Conservation (phyloP, 2,797 vertebrate species). For the Peromyscus aztecus region DNA sequence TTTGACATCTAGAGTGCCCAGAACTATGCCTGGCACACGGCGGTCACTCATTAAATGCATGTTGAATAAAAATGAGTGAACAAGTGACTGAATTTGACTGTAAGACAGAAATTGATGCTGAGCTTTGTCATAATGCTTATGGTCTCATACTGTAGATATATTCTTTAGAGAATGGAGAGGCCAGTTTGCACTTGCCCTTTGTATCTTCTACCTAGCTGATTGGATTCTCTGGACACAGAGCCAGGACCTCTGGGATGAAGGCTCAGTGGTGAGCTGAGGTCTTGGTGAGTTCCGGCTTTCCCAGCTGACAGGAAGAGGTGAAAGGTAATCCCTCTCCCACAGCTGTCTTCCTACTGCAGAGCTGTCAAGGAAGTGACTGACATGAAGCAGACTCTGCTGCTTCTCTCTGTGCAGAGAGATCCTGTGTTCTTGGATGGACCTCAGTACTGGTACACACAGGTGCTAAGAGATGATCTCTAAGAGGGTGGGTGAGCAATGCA, state of each 20-base stretch:
- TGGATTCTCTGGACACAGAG: background rate
- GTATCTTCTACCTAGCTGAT: background rate
- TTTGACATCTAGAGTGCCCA: background rate
- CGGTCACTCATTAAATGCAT: background rate
- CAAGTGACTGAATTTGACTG: background rate
- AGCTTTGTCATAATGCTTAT: background rate
- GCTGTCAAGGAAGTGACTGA: constrained; percentile 63
- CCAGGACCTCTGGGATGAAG: background rate
- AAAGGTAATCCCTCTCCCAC: constrained; percentile 25
- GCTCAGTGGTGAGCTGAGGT: background rate
- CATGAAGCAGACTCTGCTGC: constrained; percentile 54
- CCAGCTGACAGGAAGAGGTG: constrained; percentile 24
- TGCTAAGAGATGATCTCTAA: background rate
- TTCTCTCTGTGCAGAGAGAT: constrained; percentile 50
- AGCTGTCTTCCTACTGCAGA: background rate
- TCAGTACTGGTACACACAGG: background rate
- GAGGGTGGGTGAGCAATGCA: fast-evolving
- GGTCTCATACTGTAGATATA: background rate
- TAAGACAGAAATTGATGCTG: background rate
- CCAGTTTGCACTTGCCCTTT: background rate
- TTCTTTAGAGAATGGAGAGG: background rate
- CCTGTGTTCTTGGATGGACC: background rate
- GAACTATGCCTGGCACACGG: background rate
- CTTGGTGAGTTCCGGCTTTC: background rate
- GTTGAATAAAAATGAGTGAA: background rate